Evolutionary conservation across 2,797 vertebrate species (phyloP).

Genomic region (Florisuga fusca): DNA sequence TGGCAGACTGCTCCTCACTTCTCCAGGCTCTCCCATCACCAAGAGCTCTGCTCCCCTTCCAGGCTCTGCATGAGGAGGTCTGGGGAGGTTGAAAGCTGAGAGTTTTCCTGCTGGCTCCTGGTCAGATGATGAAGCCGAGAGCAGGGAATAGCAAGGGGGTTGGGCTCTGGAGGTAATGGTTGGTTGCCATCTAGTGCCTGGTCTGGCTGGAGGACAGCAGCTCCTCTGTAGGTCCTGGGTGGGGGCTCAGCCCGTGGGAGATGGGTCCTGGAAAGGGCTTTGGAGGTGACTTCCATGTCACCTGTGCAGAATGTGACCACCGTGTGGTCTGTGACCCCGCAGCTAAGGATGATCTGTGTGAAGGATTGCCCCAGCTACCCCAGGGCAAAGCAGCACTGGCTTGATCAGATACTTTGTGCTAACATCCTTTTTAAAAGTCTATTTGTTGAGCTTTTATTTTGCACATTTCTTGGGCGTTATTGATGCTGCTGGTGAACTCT

Average conservation of each 20-base stretch:
- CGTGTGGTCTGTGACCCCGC: background rate
- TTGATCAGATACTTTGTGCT: accelerated
- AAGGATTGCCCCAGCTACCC: background rate
- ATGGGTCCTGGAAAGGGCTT: background rate
- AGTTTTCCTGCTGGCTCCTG: background rate
- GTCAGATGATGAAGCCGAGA: accelerated
- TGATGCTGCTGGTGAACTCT: background rate
- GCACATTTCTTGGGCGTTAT: conserved; percentile 9
- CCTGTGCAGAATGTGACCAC: background rate
- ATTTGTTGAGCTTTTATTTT: background rate
- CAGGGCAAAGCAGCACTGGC: accelerated
- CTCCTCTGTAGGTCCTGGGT: background rate
- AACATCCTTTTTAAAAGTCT: background rate
- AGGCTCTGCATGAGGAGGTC: background rate
- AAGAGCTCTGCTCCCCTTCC: background rate
- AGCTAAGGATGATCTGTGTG: background rate
- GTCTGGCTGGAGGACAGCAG: background rate
- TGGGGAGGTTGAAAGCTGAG: background rate
- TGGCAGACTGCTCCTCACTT: background rate
- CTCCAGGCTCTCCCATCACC: background rate
- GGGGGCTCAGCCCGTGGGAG: background rate
- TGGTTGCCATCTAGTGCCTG: background rate
- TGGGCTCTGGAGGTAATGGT: background rate
- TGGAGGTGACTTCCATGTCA: background rate
- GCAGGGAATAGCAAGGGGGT: background rate